Evolutionary conservation across 2,888 invertebrate genomes (phyloP).

Genomic region (Cremastinae sp.): DNA sequence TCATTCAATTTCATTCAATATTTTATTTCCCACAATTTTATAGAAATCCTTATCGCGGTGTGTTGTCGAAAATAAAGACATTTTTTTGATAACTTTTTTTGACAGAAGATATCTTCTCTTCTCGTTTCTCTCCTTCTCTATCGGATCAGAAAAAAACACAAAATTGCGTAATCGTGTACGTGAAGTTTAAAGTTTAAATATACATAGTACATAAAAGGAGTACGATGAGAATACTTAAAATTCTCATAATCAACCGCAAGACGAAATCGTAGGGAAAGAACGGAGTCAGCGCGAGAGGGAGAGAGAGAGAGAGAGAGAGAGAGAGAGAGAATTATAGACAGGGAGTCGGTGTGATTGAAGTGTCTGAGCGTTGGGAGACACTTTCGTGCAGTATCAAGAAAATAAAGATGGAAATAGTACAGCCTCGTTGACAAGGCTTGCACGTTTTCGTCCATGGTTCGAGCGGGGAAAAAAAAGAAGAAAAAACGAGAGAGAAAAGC

Average conservation of each 20-base stretch:
- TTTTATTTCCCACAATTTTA: no score
- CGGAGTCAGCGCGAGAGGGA: not conserved
- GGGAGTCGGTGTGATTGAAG: conserved; percentile 40
- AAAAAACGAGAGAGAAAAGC: not conserved
- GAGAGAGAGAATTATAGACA: not conserved
- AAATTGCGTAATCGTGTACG: conserved; percentile 34
- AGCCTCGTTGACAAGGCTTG: conserved; percentile 46
- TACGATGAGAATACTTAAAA: conserved; percentile 32
- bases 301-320: not conserved
- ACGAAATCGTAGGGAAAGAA: conserved; percentile 9
- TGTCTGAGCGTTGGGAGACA: conserved; percentile 19
- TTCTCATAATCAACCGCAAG: conserved; percentile 18
- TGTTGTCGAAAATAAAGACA: no score
- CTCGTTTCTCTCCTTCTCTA: not conserved
- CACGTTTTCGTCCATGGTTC: conserved; percentile 41
- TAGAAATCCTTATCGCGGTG: no score
- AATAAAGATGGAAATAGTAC: conserved; percentile 1
- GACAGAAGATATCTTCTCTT: no score
- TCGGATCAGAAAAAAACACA: conserved; percentile 10
- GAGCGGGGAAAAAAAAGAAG: not conserved
- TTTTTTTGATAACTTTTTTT: no score
- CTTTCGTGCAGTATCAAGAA: conserved; percentile 20
- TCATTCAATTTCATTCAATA: no score
- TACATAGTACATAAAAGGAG: conserved; percentile 13
- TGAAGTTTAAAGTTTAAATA: conserved; percentile 17